Base-by-base conservation (phyloP, 2,797 vertebrate species). In the Rhadinocentrus ornatus region DNA sequence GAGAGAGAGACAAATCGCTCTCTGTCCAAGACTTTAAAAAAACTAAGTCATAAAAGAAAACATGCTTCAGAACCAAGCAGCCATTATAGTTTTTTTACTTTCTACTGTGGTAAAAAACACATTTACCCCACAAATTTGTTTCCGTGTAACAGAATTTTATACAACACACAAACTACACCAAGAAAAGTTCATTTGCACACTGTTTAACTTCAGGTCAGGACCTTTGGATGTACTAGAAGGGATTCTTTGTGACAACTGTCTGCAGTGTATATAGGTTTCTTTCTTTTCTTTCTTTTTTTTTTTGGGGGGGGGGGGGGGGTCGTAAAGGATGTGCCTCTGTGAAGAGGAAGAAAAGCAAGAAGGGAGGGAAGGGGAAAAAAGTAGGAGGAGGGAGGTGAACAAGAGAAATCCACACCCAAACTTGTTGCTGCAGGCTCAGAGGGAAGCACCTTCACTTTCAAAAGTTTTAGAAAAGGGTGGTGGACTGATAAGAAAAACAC, bases 351-450 rank as follows among this genome's bases (percentile, higher is more conserved):
- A 77, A 2, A 39, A 78, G 87, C 79, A 84, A 87, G 73, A 76
- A 78, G 77, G 62, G 74, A 81, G 81, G 79, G 85, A 72, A 65
- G 62, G 65, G 50, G 39, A 83, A 88, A 66, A 67, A 69, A 75
- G 62, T 62, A 79, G 81, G 86, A 29, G 76, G 82, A 87, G 82
- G 80, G 79, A 78, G 63, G 75, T 74, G 69, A 80, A 80, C 68
- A 66, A 77, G 80, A 82, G 60, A 69, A 80, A 89, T 92, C 91
- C 91, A 93, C 92, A 92, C 92, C 91, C 92, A 89, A 88, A 71
- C 66, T 67, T 79, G 79, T 83, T 70, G 70, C 83, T 86, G 76
- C 71, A 68, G 32, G 73, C 77, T 77, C 59, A 65, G 3, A 73
- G 70, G 62, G 71, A 84, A 78, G 73, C 73, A 80, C 26, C 74